A percentile compares a stretch with the other conserved stretches of the same genome.
These are phyloP conservation scores for Dipodomys stephensi DNA, from an alignment of 2,113 vertebrate species.

Conservation along the genomic window DNA sequence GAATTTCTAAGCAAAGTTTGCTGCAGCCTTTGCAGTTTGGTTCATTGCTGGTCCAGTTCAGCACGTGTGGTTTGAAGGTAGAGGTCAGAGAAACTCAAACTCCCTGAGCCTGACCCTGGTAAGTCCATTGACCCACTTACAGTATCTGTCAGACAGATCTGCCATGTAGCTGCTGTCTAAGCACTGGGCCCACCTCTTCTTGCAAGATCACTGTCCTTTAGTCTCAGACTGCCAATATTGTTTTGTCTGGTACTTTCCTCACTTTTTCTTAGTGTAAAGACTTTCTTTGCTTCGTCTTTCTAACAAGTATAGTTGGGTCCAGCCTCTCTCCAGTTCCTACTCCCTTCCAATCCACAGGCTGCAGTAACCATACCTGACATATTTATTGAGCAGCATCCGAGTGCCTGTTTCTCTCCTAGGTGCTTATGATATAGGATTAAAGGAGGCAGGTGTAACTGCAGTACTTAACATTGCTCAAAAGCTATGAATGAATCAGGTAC, in stretches of 20 bases:
- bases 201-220: background rate
- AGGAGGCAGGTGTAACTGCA: background rate
- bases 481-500: background rate
- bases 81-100: background rate
- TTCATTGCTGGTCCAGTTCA: background rate
- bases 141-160: background rate
- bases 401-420: background rate
- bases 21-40: background rate
- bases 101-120: background rate
- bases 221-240: background rate
- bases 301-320: background rate
- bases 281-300: background rate
- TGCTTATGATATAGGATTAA: background rate
- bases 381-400: background rate
- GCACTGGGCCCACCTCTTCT: rapidly evolving
- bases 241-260: background rate
- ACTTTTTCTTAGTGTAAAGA: background rate
- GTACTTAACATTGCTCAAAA: background rate
- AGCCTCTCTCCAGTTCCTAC: background rate
- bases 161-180: background rate
- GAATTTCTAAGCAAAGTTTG: background rate
- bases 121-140: background rate
- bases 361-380: background rate
- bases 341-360: background rate
- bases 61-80: rapidly evolving